Evolutionary conservation across 2,888 invertebrate genomes (phyloP).

Genomic region (Alentia gelatinosa): DNA sequence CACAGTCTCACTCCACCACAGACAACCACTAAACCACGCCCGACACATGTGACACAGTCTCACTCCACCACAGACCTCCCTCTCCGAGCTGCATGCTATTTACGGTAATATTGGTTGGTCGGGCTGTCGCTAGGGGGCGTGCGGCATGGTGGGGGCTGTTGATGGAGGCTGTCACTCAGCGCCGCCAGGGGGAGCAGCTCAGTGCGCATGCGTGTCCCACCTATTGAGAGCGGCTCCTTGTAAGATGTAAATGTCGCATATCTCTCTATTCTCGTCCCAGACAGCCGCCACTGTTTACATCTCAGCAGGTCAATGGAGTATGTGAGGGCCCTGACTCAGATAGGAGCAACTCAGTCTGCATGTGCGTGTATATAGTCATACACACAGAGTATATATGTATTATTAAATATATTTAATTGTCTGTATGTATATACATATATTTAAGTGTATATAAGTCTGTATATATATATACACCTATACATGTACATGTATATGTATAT

Average conservation of each 20-base stretch:
- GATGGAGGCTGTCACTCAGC: constrained; percentile 25
- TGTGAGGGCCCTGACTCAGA: too few relatives aligned
- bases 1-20: too few relatives aligned
- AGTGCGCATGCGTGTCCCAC: background rate
- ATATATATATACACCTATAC: background rate
- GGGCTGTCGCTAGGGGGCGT: constrained; percentile 19
- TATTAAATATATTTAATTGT: background rate
- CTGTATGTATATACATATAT: background rate
- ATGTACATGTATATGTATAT: background rate
- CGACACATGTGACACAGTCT: too few relatives aligned
- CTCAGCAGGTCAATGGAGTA: too few relatives aligned
- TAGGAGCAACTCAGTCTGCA: background rate
- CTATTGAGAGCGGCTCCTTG: constrained; percentile 25
- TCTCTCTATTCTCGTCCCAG: too few relatives aligned
- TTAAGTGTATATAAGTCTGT: background rate
- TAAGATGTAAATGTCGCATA: background rate
- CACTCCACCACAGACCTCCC: too few relatives aligned
- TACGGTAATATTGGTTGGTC: background rate
- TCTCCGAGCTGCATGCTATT: constrained; percentile 1
- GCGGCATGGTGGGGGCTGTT: background rate
- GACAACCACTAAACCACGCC: too few relatives aligned
- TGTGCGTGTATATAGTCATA: background rate
- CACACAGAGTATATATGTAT: background rate
- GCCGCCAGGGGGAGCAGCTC: background rate
- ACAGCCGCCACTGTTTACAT: too few relatives aligned